Evolutionary conservation across 92 coral and sea anemone species (phyloP).

Genomic region (Phymanthus crucifer): DNA sequence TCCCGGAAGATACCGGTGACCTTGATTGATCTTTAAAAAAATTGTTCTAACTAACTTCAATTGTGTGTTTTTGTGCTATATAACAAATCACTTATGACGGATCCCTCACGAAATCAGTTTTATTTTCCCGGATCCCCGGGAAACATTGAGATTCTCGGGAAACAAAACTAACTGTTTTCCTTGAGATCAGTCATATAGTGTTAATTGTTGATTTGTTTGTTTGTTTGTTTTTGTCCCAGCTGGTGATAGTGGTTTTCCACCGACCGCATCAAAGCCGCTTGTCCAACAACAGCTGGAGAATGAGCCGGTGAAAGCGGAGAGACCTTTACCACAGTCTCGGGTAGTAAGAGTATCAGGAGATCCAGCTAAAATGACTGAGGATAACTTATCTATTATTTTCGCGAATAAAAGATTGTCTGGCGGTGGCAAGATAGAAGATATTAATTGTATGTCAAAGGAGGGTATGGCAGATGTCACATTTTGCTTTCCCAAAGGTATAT

Average conservation of each 20-base stretch:
- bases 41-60: no score
- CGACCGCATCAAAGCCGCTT: conserved; percentile 14
- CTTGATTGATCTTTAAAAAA: no score
- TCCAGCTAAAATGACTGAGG: conserved; percentile 22
- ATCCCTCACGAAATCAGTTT: no score
- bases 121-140: no score
- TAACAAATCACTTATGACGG: no score
- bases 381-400: conserved; percentile 23
- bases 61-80: no score
- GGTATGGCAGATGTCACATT: conserved; percentile 18
- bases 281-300: background rate
- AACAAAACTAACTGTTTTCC: no score
- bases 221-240: no score
- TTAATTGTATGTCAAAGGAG: conserved; percentile 8
- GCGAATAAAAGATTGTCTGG: conserved; percentile 41
- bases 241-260: background rate
- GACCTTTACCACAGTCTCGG: background rate
- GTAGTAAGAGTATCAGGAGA: conserved; percentile 8
- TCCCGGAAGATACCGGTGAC: no score
- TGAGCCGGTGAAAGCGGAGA: background rate
- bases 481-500: conserved; percentile 13
- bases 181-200: no score
- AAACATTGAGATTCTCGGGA: no score
- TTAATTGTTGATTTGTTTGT: no score
- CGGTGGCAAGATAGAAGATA: conserved; percentile 36